Evolutionary conservation across 2,797 vertebrate genomes (phyloP).

Genomic region (Kryptolebias ocellatus): DNA sequence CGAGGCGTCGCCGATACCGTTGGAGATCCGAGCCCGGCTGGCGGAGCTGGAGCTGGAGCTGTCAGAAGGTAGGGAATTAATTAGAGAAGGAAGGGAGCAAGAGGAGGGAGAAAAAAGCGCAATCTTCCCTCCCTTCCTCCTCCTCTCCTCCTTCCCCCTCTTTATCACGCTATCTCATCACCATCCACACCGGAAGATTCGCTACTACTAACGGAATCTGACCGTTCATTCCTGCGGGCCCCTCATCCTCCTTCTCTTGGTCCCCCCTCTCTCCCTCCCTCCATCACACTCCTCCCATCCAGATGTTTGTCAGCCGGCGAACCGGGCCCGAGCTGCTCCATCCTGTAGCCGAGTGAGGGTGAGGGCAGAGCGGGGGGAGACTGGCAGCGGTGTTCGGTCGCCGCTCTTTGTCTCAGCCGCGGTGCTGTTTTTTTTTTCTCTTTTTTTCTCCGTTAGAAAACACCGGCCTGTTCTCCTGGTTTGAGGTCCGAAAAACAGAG

Average conservation of each 20-base stretch:
- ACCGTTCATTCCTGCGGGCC: slow-evolving; percentile 56
- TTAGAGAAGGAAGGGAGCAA: not conserved
- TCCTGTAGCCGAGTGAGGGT: slow-evolving; percentile 49
- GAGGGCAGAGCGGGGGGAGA: slow-evolving; percentile 58
- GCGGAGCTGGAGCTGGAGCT: slow-evolving; percentile 96
- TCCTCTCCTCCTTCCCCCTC: slow-evolving; percentile 1
- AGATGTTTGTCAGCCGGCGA: slow-evolving; percentile 71
- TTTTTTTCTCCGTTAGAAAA: not conserved
- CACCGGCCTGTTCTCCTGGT: slow-evolving; percentile 12
- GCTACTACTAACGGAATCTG: slow-evolving; percentile 70
- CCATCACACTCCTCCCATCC: slow-evolving; percentile 73
- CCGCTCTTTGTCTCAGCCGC: slow-evolving; percentile 63
- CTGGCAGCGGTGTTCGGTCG: slow-evolving; percentile 47
- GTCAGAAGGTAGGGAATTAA: slow-evolving; percentile 88
- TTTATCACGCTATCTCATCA: slow-evolving; percentile 59
- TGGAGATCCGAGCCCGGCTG: slow-evolving; percentile 94
- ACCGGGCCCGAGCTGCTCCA: slow-evolving; percentile 54
- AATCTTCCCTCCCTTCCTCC: not conserved
- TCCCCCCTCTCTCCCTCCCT: slow-evolving; percentile 29
- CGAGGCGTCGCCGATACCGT: slow-evolving; percentile 91
- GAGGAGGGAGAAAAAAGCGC: slow-evolving; percentile 1
- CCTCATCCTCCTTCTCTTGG: slow-evolving; percentile 17
- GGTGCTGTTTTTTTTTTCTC: not conserved
- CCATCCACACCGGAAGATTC: slow-evolving; percentile 52
- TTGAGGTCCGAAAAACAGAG: slow-evolving; percentile 27